A percentile compares a stretch with the other conserved stretches of the same genome.
phyloP scores from a whole-genome alignment of 2,888 invertebrate genomes.

The Pardosa pseudoannulata region DNA sequence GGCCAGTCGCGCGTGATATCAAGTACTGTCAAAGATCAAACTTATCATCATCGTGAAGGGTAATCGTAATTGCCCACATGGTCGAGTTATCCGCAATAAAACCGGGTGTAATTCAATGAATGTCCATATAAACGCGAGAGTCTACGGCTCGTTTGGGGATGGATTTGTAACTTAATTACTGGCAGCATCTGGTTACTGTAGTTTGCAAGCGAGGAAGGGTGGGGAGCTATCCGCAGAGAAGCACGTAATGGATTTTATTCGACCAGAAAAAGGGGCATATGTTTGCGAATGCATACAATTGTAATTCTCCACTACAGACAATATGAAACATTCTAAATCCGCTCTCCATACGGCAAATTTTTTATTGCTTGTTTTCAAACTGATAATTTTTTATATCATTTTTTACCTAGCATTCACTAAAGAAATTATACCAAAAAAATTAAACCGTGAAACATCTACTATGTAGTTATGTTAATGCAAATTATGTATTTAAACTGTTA shows the following conservation, averaged over 20 bases:
- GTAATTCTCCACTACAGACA: too few relatives aligned
- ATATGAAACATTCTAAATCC: too few relatives aligned
- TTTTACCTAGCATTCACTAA: too few relatives aligned
- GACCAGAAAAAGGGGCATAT: neutral
- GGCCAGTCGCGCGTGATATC: neutral
- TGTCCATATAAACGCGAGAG: conserved; percentile 59
- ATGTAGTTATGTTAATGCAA: too few relatives aligned
- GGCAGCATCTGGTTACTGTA: conserved; percentile 64
- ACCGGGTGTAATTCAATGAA: conserved; percentile 63
- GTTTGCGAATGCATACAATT: neutral
- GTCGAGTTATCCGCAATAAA: neutral
- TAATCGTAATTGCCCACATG: conserved; percentile 4
- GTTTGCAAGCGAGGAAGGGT: neutral
- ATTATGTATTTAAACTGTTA: too few relatives aligned
- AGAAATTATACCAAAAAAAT: too few relatives aligned
- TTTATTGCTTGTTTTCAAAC: too few relatives aligned
- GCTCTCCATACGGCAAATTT: too few relatives aligned
- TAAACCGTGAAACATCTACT: too few relatives aligned
- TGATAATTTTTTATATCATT: too few relatives aligned
- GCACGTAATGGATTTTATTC: neutral
- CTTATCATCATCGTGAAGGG: neutral
- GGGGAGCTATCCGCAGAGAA: neutral
- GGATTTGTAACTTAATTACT: conserved; percentile 66
- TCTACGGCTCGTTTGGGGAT: conserved; percentile 33
- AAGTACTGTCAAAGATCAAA: neutral